Base-by-base conservation (phyloP, 2,113 vertebrate species). In the Callaeas wilsoni region DNA sequence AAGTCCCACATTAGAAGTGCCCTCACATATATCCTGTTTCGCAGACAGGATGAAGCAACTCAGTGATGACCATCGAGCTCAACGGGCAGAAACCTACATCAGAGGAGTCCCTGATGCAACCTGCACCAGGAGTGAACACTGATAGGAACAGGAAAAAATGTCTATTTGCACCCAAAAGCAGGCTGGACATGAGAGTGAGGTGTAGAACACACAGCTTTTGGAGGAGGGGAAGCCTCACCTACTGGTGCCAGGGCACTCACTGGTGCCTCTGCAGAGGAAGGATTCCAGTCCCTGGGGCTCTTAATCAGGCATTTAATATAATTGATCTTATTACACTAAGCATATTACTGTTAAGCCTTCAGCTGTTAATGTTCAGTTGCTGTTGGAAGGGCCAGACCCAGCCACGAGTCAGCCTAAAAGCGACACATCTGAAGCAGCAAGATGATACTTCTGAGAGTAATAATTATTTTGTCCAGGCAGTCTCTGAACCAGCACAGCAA, bases 241-340 rank as follows among this genome's bases (percentile, higher is more conserved):
- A 50, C 33, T 3, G 0, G 37, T 88, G 47, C 75, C 41, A 55
- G 68, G 76, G 59, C 9, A 1, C 26, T 68, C 70, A 30, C 52
- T 33, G 15, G 71, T 67, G 56, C 55, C 79, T 53, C 22, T 9
- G 79, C 4, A 84, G 62, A 79, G 52, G 49, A 75, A 95, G 30
- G 35, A 92, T 84, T 90, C 55, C 32, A 57, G 68, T 78, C 90
- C 88, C 92, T 16, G 17, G 68, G 87, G 86, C 71, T 88, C 79
- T 78, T 96, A 96, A 96, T 93, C 78, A 76, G 91, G 82, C 70
- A 91, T 93, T 97, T 95, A 74, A 96, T 96, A 96, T 91, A 96
- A 97, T 95, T 90, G 90, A 93, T 88, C 93, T 91, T 90, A 86
- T 96, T 96, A 93, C 53, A 53, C 73, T 96, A 96, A 96, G 94